phyloP scores from a whole-genome alignment of 2,113 vertebrate genomes.

The Peucedramus taeniatus region DNA sequence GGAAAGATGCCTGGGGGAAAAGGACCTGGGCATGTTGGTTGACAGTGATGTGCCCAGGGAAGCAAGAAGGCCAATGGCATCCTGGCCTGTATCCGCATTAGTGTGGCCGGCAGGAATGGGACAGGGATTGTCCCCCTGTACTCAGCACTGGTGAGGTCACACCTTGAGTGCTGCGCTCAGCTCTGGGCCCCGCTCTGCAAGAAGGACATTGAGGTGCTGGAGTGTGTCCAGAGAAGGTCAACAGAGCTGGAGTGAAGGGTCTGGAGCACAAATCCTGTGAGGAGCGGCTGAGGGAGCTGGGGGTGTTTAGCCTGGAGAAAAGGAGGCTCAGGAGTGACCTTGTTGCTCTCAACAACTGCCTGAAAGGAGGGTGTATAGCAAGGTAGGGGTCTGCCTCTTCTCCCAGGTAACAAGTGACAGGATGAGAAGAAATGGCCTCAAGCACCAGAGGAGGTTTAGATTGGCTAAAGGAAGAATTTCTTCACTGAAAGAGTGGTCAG shows the following conservation, averaged over 20 bases:
- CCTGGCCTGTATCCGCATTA: background rate
- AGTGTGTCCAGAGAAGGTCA: background rate
- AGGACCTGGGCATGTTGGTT: background rate
- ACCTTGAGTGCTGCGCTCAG: background rate
- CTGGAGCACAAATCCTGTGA: background rate
- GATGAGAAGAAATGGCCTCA: background rate
- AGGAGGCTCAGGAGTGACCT: background rate
- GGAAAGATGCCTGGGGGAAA: background rate
- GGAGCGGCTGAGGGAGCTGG: background rate
- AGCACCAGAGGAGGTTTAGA: background rate
- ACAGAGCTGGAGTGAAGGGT: background rate
- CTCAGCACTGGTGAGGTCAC: accelerated
- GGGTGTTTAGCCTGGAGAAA: background rate
- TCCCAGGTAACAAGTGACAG: background rate
- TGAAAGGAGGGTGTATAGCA: background rate
- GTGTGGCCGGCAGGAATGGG: background rate
- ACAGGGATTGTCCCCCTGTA: background rate
- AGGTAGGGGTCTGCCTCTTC: background rate
- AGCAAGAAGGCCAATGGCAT: background rate
- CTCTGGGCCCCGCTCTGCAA: background rate
- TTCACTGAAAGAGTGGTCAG: background rate
- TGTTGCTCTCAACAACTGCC: accelerated
- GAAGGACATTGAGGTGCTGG: background rate
- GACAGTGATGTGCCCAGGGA: background rate
- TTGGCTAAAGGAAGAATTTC: background rate